A percentile compares a stretch with the other conserved stretches of the same genome.
phyloP scores from a whole-genome alignment of 2,888 invertebrate genomes.

The Cactoblastis cactorum region DNA sequence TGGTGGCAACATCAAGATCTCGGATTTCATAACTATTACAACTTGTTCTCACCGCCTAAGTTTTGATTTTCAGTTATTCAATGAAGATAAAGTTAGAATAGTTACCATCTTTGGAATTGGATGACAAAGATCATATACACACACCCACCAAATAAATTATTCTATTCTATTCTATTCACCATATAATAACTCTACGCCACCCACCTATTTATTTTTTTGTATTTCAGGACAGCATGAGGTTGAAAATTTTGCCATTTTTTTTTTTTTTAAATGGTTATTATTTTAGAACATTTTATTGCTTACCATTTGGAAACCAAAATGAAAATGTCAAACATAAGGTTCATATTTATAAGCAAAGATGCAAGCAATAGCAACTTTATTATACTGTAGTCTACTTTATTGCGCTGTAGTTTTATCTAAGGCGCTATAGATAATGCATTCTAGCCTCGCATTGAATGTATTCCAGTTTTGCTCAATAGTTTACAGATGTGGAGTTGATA shows the following conservation, averaged over 20 bases:
- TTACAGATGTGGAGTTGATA: constrained; percentile 4
- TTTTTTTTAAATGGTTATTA: too few relatives aligned
- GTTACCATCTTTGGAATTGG: neutral
- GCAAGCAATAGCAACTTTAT: neutral
- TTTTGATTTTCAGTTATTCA: neutral
- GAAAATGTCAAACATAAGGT: too few relatives aligned
- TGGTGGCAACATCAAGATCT: neutral
- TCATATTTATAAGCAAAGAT: neutral
- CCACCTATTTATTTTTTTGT: too few relatives aligned
- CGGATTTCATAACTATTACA: too few relatives aligned
- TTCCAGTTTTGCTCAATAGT: neutral
- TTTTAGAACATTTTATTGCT: too few relatives aligned
- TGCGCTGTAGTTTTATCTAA: neutral
- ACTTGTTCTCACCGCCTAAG: neutral
- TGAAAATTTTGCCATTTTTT: too few relatives aligned
- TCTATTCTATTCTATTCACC: too few relatives aligned
- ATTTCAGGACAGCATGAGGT: too few relatives aligned
- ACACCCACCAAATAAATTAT: too few relatives aligned
- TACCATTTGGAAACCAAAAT: too few relatives aligned
- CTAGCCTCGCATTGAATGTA: neutral
- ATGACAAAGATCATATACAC: neutral
- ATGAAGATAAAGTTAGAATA: neutral
- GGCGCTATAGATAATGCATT: neutral
- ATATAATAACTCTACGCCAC: neutral
- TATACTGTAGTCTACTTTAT: too few relatives aligned